phyloP scores from a whole-genome alignment of 2,797 vertebrate genomes.

The Phalanger gymnotis region DNA sequence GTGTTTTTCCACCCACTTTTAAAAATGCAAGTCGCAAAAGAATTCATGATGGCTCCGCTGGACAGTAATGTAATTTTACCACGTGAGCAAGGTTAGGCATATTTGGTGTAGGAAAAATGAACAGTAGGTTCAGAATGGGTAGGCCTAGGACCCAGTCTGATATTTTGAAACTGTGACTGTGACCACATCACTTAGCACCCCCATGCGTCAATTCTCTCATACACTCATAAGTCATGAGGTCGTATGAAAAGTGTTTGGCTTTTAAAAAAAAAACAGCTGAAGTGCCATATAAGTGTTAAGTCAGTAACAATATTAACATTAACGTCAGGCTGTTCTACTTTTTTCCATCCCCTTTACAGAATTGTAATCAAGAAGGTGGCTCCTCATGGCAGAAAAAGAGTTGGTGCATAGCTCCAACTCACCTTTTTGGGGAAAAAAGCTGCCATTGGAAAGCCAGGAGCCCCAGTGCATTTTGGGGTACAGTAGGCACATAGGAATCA shows the following conservation, averaged over 20 bases:
- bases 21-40: background rate
- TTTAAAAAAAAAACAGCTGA: background rate
- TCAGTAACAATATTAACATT: background rate
- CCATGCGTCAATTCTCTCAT: background rate
- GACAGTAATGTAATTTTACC: background rate
- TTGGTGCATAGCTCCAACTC: background rate
- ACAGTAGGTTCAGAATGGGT: background rate
- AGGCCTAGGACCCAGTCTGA: background rate
- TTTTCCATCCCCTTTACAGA: background rate
- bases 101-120: background rate
- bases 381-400: background rate
- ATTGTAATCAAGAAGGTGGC: background rate
- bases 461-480: background rate
- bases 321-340: background rate
- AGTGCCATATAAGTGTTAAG: background rate
- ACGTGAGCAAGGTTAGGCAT: background rate
- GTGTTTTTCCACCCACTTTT: background rate
- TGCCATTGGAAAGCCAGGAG: background rate
- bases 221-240: background rate
- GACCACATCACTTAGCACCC: background rate
- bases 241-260: background rate
- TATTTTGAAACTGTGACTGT: background rate
- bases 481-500: background rate
- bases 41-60: background rate
- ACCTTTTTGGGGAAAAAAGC: background rate